Evolutionary conservation across 2,113 vertebrate species (phyloP).

Genomic region (Brachirus orientalis): DNA sequence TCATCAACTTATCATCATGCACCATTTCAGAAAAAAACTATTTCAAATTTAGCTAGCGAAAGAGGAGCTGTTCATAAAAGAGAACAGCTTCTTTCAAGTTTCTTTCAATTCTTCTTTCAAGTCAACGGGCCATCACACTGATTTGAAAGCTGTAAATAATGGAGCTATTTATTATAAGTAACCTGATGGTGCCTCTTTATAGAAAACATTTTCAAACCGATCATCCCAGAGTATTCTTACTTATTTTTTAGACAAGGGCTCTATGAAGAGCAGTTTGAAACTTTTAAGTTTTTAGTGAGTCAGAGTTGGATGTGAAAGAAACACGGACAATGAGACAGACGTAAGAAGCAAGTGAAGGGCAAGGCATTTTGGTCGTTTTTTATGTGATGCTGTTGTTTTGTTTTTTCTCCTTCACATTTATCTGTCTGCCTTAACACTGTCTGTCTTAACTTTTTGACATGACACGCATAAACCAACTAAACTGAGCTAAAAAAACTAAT

Average conservation of each 20-base stretch:
- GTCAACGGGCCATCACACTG: too few species aligned
- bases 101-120: too few species aligned
- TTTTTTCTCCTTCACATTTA: conserved; percentile 4
- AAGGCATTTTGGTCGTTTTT: conserved; percentile 29
- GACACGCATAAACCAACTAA: conserved; percentile 8
- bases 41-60: too few species aligned
- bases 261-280: background rate
- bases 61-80: too few species aligned
- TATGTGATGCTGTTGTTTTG: conserved; percentile 25
- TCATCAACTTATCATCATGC: background rate
- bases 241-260: background rate
- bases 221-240: background rate
- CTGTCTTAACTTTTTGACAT: conserved; percentile 29
- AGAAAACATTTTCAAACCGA: too few species aligned
- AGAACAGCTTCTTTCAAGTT: too few species aligned
- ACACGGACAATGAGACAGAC: conserved; percentile 1
- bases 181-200: too few species aligned
- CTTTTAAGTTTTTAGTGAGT: conserved; percentile 11
- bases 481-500: too few species aligned
- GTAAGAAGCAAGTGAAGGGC: conserved; percentile 20
- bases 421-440: conserved; percentile 21
- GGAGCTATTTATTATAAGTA: too few species aligned
- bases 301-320: background rate
- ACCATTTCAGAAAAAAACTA: too few species aligned
- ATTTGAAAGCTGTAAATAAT: too few species aligned